Base-by-base conservation (phyloP, 2,888 invertebrate genomes). In the Tetramorium bicarinatum region DNA sequence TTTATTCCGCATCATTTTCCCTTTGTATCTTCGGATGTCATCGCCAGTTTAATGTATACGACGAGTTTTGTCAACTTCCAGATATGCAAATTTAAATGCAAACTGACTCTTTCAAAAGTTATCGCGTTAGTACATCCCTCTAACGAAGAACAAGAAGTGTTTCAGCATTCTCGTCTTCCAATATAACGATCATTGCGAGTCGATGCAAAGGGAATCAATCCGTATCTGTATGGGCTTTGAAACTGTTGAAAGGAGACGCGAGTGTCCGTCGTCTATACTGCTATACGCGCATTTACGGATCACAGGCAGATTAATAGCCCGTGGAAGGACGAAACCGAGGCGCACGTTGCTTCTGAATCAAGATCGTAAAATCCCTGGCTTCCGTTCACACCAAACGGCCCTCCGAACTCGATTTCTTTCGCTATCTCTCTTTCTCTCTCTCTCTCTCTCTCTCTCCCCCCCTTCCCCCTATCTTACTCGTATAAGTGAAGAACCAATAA, bases 331-430 rank as follows among this genome's bases (percentile, higher is more conserved):
- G 84, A 87, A 87, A 85, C 82, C 84, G 66, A 83, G 83, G 79
- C 62, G 85, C 67, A 67, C 84, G 79, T 79, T 80, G 85, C 79
- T 88, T 88, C 87, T 84, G 88, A 91, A 91, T 90, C 91, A 91
- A 91, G 91, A 92, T 92, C 90, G 91, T 91, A 91, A 92, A 92
- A 94, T 93, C 92, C 91, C 83, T 84, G 87, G 92, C 92, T 94
- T 94, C 94, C 94, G 93, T 94, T 94, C 93, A 92, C 94, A 94
- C 93, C 92, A 88, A 85, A 85, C 87, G 83, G 77, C 84, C 77
- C 85, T 76, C 77, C 83, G 80, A 86, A 83, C 80, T 85, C 82
- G 75, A 41, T 47, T 62, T 77, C 41, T 81, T 34, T 38, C 41
- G 34, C 64, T 72, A 64, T 83, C 79, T 77, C 49, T 66, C 83